phyloP scores from a whole-genome alignment of 35 echinoderm and acorn worm species.

The Heliocidaris erythrogramma region DNA sequence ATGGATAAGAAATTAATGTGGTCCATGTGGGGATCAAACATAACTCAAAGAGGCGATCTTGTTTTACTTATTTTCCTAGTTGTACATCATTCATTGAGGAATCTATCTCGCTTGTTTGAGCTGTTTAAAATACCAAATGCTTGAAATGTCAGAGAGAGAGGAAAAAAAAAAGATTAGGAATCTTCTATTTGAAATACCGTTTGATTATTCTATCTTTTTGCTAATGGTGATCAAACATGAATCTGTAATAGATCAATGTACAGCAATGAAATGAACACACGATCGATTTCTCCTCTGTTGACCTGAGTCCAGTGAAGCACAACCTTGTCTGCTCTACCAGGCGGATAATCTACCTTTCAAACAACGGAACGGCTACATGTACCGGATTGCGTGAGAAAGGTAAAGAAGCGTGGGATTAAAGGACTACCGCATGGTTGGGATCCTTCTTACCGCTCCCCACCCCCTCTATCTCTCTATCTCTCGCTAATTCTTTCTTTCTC shows the following conservation, averaged over 20 bases:
- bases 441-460: not conserved
- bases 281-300: not conserved
- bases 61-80: not conserved
- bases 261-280: not conserved
- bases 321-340: not conserved
- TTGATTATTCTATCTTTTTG: too few relatives aligned
- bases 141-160: not conserved
- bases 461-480: too few relatives aligned
- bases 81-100: not conserved
- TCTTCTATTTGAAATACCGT: too few relatives aligned
- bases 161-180: not conserved
- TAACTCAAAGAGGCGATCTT: too few relatives aligned
- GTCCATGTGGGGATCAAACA: not conserved
- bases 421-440: not conserved
- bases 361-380: slow-evolving; percentile 9
- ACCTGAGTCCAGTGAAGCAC: not conserved
- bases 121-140: too few relatives aligned
- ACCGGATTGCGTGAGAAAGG: not conserved
- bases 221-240: not conserved
- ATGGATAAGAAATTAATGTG: not conserved
- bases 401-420: not conserved
- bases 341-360: not conserved
- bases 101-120: too few relatives aligned
- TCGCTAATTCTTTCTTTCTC: too few relatives aligned
- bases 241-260: not conserved